Evolutionary conservation across 1,140 invertebrate species (phyloP), one percentile per base, ranked within the genome.

Genomic region (Ditylenchus dipsaci): DNA sequence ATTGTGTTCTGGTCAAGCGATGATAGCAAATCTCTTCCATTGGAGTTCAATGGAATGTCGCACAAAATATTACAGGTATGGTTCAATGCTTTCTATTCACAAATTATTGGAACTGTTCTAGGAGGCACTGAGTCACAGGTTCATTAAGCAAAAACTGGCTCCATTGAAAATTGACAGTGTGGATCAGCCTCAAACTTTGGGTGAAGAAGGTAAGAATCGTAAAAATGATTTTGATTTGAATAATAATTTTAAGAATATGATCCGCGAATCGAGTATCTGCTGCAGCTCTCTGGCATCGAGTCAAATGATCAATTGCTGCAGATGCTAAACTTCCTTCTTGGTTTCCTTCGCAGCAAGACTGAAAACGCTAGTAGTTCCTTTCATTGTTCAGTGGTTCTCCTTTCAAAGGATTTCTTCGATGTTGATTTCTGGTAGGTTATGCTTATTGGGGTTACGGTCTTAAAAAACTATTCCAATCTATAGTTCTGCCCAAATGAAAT

Each of bases 1-100:
- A n/a, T 70, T 8, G 53, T 69, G 7, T 70, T 70, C n/a, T 70
- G 68, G 68, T 65, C 68, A n/a, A 23, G 29, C 23, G 11, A 67
- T 9, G 66, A 69, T 23, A 68, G 47, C 7, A n/a, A 53, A 53
- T 7, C 26, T 0, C 38, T 70, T 17, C 56, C 62, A 19, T 15
- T 29, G 26, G 68, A 70, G 13, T 70, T 70, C 23, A 42, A 49
- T 19, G 49, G 11, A 21, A 70, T 26, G 57, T 70, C 68, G 11
- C 66, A 42, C 38, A 45, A 69, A 33, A 65, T 70, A 21, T 56
- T 70, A 29, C n/a, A 66, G 63, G 68, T 70, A 53, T 43, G 23
- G 1, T 49, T 42, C 1, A 68, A 43, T 67, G 19, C 23, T n/a
- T 69, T 27, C 49, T 68, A 8, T 61, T 61, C 26, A 61, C n/a